These are phyloP conservation scores for Oryctolagus cuniculus DNA, from an alignment of 2,113 vertebrate genomes.

Conservation along the genomic window mOryCun1.1 NC_091442.1:55879001-55879500, in stretches of 20 bases:
- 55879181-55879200: no score
- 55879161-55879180: not conserved
- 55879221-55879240: not conserved
- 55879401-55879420: not conserved
- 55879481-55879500: not conserved
- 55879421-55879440: not conserved
- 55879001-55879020: not conserved
- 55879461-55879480: not conserved
- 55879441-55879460: not conserved
- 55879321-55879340: not conserved
- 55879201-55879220: no score
- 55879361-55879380: not conserved
- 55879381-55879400: not conserved
- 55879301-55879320: slow-evolving; percentile 2
- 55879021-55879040: rapidly evolving
- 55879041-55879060: not conserved
- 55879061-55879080: not conserved
- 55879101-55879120: not conserved
- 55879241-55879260: not conserved
- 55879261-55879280: not conserved
- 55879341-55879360: not conserved
- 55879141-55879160: no score
- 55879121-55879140: not conserved
- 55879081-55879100: not conserved
- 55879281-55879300: slow-evolving; percentile 34